These are phyloP conservation scores for Ptychobarbus kaznakovi DNA, from an alignment of 2,797 vertebrate genomes.

Conservation along the genomic window DNA sequence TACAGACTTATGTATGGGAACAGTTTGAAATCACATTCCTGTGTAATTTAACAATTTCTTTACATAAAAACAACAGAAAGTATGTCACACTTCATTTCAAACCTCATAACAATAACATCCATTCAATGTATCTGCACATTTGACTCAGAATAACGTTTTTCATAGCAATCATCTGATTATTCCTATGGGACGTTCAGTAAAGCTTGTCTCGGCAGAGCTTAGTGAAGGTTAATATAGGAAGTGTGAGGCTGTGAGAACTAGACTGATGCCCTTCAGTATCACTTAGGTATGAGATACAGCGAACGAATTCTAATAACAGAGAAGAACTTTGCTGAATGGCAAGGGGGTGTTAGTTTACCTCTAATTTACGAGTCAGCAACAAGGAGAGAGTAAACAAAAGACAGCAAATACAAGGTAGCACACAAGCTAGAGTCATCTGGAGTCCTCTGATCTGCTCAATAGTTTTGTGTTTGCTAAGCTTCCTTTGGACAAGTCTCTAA, in stretches of 20 bases:
- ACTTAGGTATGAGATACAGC: constrained; percentile 14
- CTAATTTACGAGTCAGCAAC: constrained; percentile 55
- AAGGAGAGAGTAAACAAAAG: constrained; percentile 49
- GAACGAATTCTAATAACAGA: neutral
- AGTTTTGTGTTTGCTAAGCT: neutral
- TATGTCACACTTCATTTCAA: neutral
- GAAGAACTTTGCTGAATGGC: neutral
- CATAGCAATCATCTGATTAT: neutral
- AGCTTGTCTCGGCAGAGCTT: neutral
- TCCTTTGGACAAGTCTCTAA: neutral
- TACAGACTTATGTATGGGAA: neutral
- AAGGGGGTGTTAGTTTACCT: constrained; percentile 37
- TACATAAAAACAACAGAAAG: neutral
- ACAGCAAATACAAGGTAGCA: constrained; percentile 45
- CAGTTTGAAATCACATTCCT: neutral
- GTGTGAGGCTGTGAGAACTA: constrained; percentile 26
- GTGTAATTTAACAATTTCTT: neutral
- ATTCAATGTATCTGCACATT: neutral
- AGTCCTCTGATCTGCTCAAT: constrained; percentile 28
- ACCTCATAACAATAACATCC: neutral
- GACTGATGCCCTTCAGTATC: constrained; percentile 8
- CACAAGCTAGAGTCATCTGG: constrained; percentile 31
- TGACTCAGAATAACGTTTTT: neutral
- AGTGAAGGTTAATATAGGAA: neutral
- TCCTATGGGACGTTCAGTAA: neutral